Evolutionary conservation across 2,113 vertebrate species (phyloP).

Genomic region (Hyaena hyaena): DNA sequence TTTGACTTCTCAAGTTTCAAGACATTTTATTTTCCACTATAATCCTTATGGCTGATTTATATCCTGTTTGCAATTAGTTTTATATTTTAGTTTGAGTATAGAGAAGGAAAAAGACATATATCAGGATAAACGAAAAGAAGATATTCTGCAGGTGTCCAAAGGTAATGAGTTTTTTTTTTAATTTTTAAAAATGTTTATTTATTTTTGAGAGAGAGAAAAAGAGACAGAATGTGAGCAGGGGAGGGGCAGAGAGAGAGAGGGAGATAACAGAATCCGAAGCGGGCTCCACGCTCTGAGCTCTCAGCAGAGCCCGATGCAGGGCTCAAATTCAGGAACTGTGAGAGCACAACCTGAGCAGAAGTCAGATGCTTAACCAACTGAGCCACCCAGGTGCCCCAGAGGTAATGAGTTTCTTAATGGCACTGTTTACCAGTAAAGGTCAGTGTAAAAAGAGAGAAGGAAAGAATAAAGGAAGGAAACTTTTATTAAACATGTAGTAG

Average conservation of each 20-base stretch:
- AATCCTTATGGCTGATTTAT: not conserved
- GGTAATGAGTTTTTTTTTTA: not conserved
- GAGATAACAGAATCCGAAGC: too few relatives aligned
- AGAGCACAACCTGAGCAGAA: too few relatives aligned
- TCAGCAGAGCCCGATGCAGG: too few relatives aligned
- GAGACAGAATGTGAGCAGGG: too few relatives aligned
- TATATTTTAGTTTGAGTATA: conserved; percentile 18
- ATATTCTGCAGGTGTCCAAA: not conserved
- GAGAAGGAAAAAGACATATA: not conserved
- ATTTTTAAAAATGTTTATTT: too few relatives aligned
- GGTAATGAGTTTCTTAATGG: not conserved
- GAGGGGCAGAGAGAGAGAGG: too few relatives aligned
- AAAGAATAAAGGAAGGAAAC: not conserved
- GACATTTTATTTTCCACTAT: not conserved
- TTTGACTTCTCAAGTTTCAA: conserved; percentile 8
- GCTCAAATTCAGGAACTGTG: too few relatives aligned
- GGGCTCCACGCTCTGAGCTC: too few relatives aligned
- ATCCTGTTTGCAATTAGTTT: conserved; percentile 36
- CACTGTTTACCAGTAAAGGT: not conserved
- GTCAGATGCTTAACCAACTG: too few relatives aligned
- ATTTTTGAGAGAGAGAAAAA: too few relatives aligned
- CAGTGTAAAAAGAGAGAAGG: not conserved
- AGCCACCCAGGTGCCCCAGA: not conserved
- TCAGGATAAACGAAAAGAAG: not conserved
- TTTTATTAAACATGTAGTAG: not conserved